Evolutionary conservation across 2,797 vertebrate species (phyloP).

Genomic region (Acanthurus leucopareius): DNA sequence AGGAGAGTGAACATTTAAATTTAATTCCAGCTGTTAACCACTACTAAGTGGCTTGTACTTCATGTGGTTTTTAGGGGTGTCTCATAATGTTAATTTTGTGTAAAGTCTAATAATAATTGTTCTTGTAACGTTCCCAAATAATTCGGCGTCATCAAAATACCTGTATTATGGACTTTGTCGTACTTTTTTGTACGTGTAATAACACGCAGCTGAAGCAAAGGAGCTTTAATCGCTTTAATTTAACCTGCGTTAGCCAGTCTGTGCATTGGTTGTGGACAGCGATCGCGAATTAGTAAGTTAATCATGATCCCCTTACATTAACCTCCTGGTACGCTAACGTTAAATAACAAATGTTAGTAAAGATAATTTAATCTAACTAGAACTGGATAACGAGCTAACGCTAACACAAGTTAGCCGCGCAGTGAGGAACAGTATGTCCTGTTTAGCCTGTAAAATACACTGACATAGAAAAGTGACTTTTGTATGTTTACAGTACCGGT

Average conservation of each 20-base stretch:
- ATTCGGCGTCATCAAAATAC: not conserved
- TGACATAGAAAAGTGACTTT: not conserved
- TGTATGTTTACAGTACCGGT: not conserved
- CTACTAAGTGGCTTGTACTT: too few species aligned
- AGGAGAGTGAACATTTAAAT: too few species aligned
- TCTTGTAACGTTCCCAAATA: not conserved
- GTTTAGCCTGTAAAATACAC: not conserved
- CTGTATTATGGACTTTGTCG: not conserved
- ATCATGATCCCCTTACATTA: not conserved
- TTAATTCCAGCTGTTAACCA: not conserved
- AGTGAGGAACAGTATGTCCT: not conserved
- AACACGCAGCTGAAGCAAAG: not conserved
- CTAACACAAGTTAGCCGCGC: slow-evolving; percentile 46
- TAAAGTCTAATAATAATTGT: too few species aligned
- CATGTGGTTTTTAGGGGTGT: not conserved
- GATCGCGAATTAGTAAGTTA: not conserved
- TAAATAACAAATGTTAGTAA: slow-evolving; percentile 7
- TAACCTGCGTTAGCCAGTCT: not conserved
- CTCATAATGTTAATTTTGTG: too few species aligned
- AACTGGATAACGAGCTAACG: slow-evolving; percentile 48
- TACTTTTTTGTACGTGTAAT: not conserved
- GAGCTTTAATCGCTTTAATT: not conserved
- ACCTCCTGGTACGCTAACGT: not conserved
- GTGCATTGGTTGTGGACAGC: not conserved
- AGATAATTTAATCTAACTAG: slow-evolving; percentile 49